Base-by-base conservation (phyloP, 1,140 invertebrate species). In the Cheumatopsyche charites region DNA sequence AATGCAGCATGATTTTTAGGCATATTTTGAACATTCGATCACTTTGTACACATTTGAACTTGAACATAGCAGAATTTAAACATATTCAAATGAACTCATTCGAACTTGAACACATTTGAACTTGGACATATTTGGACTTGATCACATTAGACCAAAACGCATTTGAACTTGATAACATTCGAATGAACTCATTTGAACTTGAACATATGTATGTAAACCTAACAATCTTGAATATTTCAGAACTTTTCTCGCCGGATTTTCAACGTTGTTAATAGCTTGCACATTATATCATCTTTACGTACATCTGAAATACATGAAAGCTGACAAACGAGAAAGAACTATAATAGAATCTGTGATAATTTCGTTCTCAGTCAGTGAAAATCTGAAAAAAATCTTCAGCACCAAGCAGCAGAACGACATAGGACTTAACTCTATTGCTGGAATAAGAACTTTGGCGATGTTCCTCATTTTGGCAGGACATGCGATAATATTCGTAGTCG, bases 371-470 rank as follows among this genome's bases (percentile, higher is more conserved):
- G 47, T 88, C 11, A 84, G 87, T 43, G 84, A 84, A 76, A 89
- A 87, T 77, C 78, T 85, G 43, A 85, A 84, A 77, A 89, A 88
- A 78, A 84, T 89, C 72, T 79, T 87, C 66, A 87, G 86, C 17
- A 82, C 85, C 11, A 88, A 87, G 76, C 88, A 89, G 78, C 84
- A 86, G 36, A 86, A 86, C 70, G 83, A 83, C 21, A 77, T 88
- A 11, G 87, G 88, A 52, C 78, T 90, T 26, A 87, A 89, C 72
- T 89, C 88, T 69, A 83, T 91, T 55, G 86, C 87, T 62, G 90
- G 90, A 6, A 88, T 91, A 19, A 89, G 88, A 78, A 84, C 87
- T 21, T 75, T 90, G 9, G 83, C 88, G 0, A 90, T 90, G 89
- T 70, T 86, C 1, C 84, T 90, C 43, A 90, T 91, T 58, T 80